phyloP scores from a whole-genome alignment of 2,888 invertebrate species.

The Protula sp. region DNA sequence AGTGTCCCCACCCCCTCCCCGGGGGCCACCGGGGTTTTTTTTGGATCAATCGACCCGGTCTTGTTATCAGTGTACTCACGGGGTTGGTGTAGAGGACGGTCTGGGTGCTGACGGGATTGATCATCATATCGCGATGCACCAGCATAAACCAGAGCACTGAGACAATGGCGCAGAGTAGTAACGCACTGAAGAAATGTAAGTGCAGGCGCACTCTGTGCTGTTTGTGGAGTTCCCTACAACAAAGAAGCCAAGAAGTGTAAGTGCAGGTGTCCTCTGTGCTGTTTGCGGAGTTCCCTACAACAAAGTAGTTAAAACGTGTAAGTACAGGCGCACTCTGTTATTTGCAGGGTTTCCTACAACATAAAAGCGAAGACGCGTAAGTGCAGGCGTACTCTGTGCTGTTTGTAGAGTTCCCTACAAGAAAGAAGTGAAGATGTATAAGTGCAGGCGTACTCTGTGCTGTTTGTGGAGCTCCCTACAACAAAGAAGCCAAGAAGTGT shows the following conservation, averaged over 20 bases:
- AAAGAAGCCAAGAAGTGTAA: conserved; percentile 9
- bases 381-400: conserved; percentile 20
- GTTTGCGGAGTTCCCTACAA: conserved; percentile 16
- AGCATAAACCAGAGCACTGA: conserved; percentile 17
- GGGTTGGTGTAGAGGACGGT: too few relatives aligned
- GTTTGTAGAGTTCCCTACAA: conserved; percentile 16
- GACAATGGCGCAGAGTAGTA: conserved; percentile 9
- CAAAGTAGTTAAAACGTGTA: neutral
- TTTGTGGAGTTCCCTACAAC: conserved; percentile 14
- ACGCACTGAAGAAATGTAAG: conserved; percentile 19
- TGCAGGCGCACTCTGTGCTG: conserved; percentile 20
- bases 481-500: neutral
- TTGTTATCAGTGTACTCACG: too few relatives aligned
- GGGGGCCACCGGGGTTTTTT: too few relatives aligned
- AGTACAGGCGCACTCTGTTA: too few relatives aligned
- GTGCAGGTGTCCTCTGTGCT: conserved; percentile 19
- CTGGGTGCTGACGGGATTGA: neutral
- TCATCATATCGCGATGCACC: conserved; percentile 19
- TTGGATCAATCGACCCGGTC: too few relatives aligned
- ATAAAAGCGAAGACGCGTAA: conserved; percentile 22
- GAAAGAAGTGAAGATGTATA: conserved; percentile 8
- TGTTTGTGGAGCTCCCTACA: conserved; percentile 18
- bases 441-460: conserved; percentile 18
- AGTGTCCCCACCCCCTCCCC: too few relatives aligned
- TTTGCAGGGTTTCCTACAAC: too few relatives aligned